These are phyloP conservation scores for Bungarus multicinctus DNA, from an alignment of 2,113 vertebrate species.

Conservation along the genomic window DNA sequence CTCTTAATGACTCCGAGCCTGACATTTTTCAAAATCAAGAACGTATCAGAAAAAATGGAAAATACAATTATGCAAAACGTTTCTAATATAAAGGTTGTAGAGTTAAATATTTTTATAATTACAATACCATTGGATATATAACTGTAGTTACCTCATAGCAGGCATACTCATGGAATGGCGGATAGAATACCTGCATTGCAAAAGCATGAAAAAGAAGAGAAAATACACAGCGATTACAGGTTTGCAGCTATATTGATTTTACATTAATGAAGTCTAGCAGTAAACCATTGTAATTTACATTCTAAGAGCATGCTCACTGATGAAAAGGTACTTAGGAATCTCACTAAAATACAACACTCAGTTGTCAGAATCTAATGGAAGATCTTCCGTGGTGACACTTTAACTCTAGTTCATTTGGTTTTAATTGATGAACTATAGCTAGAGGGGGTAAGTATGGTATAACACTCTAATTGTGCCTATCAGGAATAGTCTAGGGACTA, in stretches of 20 bases:
- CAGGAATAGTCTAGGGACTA: neutral
- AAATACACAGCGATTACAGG: constrained; percentile 33
- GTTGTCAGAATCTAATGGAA: neutral
- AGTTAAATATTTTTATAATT: constrained; percentile 11
- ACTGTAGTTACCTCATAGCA: constrained; percentile 88
- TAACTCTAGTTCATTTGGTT: neutral
- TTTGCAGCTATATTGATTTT: neutral
- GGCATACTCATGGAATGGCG: constrained; percentile 97
- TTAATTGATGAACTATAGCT: neutral
- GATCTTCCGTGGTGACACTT: neutral
- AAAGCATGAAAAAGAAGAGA: constrained; percentile 66
- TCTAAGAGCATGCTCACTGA: neutral
- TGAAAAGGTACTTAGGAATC: neutral
- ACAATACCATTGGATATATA: constrained; percentile 20
- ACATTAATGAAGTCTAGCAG: neutral
- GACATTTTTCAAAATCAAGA: neutral
- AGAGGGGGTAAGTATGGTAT: neutral
- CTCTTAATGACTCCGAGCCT: neutral
- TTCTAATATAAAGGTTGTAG: constrained; percentile 19
- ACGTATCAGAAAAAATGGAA: neutral
- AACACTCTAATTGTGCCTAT: neutral
- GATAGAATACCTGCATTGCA: constrained; percentile 87
- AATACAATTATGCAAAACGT: neutral
- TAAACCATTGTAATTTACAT: neutral
- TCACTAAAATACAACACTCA: neutral